Conservation (phyloP, 1,140 invertebrate species). For the Antheraea mylitta region DNA sequence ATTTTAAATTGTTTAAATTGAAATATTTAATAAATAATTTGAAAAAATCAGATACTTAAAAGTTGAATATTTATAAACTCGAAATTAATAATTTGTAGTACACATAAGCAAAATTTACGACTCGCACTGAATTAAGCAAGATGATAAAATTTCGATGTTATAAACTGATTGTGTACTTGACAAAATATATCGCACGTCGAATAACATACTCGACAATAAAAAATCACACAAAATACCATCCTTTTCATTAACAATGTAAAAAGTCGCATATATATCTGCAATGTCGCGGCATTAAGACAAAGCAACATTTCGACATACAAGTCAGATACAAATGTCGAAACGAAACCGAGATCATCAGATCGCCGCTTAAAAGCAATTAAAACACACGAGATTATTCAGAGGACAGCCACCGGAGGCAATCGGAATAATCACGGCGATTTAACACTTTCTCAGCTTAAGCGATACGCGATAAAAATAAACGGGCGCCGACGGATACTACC, state of each 20-base stretch:
- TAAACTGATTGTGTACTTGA: too few species aligned
- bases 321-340: constrained; percentile 59
- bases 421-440: constrained; percentile 63
- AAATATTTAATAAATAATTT: too few species aligned
- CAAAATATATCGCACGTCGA: not conserved
- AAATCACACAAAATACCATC: constrained; percentile 32
- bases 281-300: constrained; percentile 41
- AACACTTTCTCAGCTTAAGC: constrained; percentile 56
- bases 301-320: constrained; percentile 38
- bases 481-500: not conserved
- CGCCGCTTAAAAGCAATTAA: constrained; percentile 52
- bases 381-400: constrained; percentile 43
- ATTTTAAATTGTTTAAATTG: too few species aligned
- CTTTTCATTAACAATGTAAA: constrained; percentile 37
- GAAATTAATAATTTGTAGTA: too few species aligned
- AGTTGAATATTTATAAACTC: too few species aligned
- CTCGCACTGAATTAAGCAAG: too few species aligned
- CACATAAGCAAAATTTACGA: too few species aligned
- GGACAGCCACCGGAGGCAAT: constrained; percentile 52
- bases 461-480: constrained; percentile 44
- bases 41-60: too few species aligned
- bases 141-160: too few species aligned
- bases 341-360: constrained; percentile 47
- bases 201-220: not conserved
- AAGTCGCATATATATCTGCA: constrained; percentile 15